Percentiles rank a stretch among this genome's conserved stretches.
phyloP scores from a whole-genome alignment of 2,113 vertebrate genomes.

The Labrus mixtus region DNA sequence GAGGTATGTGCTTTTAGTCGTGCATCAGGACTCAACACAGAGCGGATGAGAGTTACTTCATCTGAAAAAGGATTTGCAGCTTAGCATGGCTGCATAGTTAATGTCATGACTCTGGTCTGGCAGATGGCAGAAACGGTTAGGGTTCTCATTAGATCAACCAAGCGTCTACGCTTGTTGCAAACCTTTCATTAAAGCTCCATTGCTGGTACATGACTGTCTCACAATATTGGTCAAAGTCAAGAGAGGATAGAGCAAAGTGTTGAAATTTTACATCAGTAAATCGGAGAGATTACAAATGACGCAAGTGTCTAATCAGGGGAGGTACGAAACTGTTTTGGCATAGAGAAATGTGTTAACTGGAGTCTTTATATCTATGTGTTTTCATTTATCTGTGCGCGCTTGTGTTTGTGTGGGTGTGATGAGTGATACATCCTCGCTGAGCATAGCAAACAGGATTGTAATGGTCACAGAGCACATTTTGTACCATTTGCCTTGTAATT shows the following conservation, averaged over 20 bases:
- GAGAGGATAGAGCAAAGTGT: conserved; percentile 76
- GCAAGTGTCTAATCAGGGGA: conserved; percentile 56
- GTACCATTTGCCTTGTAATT: conserved; percentile 83
- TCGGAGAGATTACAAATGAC: conserved; percentile 44
- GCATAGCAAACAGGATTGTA: conserved; percentile 81
- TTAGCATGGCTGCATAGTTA: conserved; percentile 81
- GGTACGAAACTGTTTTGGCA: conserved; percentile 19
- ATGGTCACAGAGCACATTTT: conserved; percentile 83
- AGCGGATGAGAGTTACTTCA: conserved; percentile 63
- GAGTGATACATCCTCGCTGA: conserved; percentile 76
- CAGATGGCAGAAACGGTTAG: conserved; percentile 88
- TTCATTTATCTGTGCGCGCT: conserved; percentile 55
- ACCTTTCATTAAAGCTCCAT: conserved; percentile 86
- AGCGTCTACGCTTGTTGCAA: conserved; percentile 81
- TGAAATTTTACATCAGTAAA: conserved; percentile 60
- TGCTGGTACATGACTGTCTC: conserved; percentile 70
- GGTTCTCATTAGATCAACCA: conserved; percentile 88
- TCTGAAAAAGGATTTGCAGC: conserved; percentile 74
- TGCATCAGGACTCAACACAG: conserved; percentile 62
- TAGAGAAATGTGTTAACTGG: conserved; percentile 33
- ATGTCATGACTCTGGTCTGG: conserved; percentile 85
- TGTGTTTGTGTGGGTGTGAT: conserved; percentile 75
- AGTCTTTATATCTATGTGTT: conserved; percentile 59
- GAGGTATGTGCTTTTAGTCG: conserved; percentile 41
- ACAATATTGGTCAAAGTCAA: conserved; percentile 83